Conservation (phyloP, 2,797 vertebrate species). For the Strix occidentalis region DNA sequence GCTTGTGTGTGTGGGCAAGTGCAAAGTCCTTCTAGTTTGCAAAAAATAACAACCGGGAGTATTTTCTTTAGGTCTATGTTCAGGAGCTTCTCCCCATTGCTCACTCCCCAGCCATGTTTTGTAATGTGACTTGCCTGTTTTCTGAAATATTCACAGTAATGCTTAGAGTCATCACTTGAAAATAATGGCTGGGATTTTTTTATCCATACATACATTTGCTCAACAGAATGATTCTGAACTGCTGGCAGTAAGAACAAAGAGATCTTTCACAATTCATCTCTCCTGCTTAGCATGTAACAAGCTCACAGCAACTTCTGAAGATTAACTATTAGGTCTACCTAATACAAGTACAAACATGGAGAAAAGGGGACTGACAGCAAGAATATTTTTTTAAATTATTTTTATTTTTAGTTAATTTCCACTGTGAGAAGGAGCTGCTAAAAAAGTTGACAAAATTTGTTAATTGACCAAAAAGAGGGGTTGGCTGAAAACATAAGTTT, state of each 20-base stretch:
- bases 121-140: not conserved
- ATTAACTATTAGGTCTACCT: not conserved
- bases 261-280: not conserved
- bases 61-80: not conserved
- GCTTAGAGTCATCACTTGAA: not conserved
- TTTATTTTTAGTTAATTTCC: not conserved
- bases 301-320: not conserved
- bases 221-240: constrained; percentile 1
- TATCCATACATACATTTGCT: not conserved
- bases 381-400: not conserved
- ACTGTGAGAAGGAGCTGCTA: not conserved
- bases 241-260: constrained; percentile 59
- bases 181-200: not conserved
- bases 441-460: not conserved
- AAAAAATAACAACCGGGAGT: not conserved
- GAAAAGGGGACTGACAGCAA: not conserved
- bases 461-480: not conserved
- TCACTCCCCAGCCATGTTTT: not conserved
- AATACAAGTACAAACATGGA: not conserved
- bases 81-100: not conserved
- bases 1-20: not conserved
- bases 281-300: not conserved
- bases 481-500: not conserved
- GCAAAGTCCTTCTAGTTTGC: not conserved
- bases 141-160: not conserved